phyloP scores from a whole-genome alignment of 2,888 invertebrate species.

The Drosophila quasianomalipes region DNA sequence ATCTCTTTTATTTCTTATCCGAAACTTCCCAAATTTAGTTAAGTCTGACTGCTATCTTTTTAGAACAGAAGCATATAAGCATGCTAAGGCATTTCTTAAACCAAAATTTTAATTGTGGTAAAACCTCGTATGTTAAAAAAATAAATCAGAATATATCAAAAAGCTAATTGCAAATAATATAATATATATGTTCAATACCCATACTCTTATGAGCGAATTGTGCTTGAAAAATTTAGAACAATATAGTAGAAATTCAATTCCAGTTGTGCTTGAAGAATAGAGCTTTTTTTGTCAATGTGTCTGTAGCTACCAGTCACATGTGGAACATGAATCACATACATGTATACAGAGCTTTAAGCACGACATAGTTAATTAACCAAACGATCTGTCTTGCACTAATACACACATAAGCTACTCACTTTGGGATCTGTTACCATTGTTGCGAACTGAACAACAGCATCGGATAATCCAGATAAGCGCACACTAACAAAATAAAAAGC shows the following conservation, averaged over 20 bases:
- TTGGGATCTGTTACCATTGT: slow-evolving; percentile 6
- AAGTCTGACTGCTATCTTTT: neutral
- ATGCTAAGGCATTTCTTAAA: neutral
- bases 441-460: slow-evolving; percentile 26
- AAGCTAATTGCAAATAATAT: neutral
- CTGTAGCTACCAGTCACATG: slow-evolving; percentile 3
- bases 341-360: slow-evolving; percentile 4
- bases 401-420: slow-evolving; percentile 29
- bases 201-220: neutral
- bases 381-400: neutral
- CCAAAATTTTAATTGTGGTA: neutral
- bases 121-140: neutral
- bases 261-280: neutral
- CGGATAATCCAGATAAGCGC: slow-evolving; percentile 46
- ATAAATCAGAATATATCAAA: neutral
- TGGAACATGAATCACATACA: neutral
- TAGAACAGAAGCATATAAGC: neutral
- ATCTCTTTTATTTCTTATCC: neutral
- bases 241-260: neutral
- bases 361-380: neutral
- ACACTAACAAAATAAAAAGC: slow-evolving; percentile 41
- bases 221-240: neutral
- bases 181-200: neutral
- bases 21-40: neutral
- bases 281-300: neutral